A percentile compares a stretch with the other conserved stretches of the same genome.
These are phyloP conservation scores for Nomada fabriciana DNA, from an alignment of 2,888 invertebrate species.

Conservation along the genomic window DNA sequence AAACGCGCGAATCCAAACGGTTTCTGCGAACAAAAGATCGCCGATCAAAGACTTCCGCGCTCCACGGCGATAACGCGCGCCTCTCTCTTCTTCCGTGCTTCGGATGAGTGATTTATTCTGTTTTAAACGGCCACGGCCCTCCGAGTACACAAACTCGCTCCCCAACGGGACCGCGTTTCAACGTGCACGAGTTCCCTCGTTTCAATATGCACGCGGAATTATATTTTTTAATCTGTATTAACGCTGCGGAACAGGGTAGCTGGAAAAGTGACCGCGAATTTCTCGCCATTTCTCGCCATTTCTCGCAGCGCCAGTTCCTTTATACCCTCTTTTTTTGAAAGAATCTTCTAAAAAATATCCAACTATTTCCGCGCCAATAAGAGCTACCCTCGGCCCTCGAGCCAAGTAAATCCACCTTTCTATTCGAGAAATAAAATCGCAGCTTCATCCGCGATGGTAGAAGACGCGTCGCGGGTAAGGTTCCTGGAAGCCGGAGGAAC, in stretches of 20 bases:
- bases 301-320: neutral
- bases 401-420: neutral
- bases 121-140: neutral
- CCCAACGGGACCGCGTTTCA: neutral
- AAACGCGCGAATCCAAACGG: neutral
- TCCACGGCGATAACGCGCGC: neutral
- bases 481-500: neutral
- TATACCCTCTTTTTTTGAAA: neutral
- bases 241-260: too few species aligned
- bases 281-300: neutral
- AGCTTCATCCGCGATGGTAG: neutral
- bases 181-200: neutral
- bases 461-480: neutral
- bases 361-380: constrained; percentile 20
- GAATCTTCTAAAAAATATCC: neutral
- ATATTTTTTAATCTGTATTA: neutral
- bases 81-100: constrained; percentile 10
- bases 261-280: neutral
- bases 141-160: neutral
- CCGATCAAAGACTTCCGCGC: neutral
- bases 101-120: constrained; percentile 32
- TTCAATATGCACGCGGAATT: too few species aligned
- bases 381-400: neutral
- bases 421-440: neutral
- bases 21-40: neutral